Evolutionary conservation across 2,113 vertebrate genomes (phyloP).

Genomic region (Thamnophis sirtalis): DNA sequence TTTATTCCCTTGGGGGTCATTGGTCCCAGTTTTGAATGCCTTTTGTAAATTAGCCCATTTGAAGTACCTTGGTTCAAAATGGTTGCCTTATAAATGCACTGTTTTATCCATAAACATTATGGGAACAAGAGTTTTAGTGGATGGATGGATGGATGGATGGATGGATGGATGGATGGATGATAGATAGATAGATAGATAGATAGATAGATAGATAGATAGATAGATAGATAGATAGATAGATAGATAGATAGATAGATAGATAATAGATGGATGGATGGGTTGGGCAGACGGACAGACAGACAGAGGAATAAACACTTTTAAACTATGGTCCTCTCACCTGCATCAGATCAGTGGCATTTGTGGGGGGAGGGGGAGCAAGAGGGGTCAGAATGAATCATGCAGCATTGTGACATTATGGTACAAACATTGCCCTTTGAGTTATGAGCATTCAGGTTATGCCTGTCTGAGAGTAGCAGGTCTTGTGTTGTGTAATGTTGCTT

Average conservation of each 20-base stretch:
- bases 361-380: not conserved
- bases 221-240: no score
- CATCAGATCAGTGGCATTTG: not conserved
- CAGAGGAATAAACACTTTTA: not conserved
- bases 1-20: not conserved
- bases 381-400: not conserved
- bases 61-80: not conserved
- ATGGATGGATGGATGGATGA: no score
- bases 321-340: not conserved
- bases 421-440: not conserved
- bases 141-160: no score
- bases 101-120: not conserved
- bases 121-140: no score
- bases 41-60: not conserved
- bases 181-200: not conserved
- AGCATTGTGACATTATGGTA: not conserved
- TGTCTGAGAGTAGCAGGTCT: not conserved
- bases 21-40: not conserved
- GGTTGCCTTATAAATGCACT: not conserved
- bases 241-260: accelerated
- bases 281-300: not conserved
- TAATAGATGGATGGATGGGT: no score
- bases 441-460: not conserved
- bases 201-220: accelerated
- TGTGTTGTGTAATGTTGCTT: not conserved